Evolutionary conservation across 1,140 invertebrate species (phyloP), one percentile per base, ranked within the genome.

Genomic region (Brachionus plicatilis): DNA sequence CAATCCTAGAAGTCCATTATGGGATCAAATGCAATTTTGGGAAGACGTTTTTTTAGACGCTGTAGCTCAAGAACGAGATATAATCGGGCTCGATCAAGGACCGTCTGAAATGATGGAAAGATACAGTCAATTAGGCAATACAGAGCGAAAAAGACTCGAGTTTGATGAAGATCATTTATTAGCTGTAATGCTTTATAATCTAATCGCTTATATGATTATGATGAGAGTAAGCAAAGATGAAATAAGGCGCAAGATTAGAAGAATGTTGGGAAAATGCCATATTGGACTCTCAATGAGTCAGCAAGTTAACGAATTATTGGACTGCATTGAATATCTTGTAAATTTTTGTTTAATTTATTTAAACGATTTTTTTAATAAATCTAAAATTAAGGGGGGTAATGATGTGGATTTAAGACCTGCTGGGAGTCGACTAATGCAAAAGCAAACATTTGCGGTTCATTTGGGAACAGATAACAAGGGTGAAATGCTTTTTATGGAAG

Each of bases 21-120:
- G 97, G 97, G 96, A 99, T 89, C 95, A 99, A 91, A 97, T 99
- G 94, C 96, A 99, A 88, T 99, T 99, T 90, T 99, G 98, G 97
- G 97, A 99, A 90, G 97, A 99, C 89, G 94, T 95, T 0, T 99
- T 99, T 88, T 91, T 99, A 29, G 97, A 99, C 90, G 96, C 97
- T 0, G 97, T 99, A 0, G 97, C 97, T 70, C 96, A 99, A 90
- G 98, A 99, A 88, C 91, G 98, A 76, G 97, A 99, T 88, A 96
- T 99, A 92, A 95, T 99, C 85, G 98, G 98, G 79, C 98, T 99
- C 96, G 98, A 99, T 91, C 97, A 99, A 90, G 96, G 79, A 53
- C 45, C 33, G 4, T 37, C 41, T 17, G 47, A 72, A 53, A 68
- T 80, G 56, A 75, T 83, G 50, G 43, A 79, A 50, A 45, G 84